A percentile compares a stretch with the other conserved stretches of the same genome.
phyloP scores from a whole-genome alignment of 2,797 vertebrate genomes.

The Brachyalestes nurse region DNA sequence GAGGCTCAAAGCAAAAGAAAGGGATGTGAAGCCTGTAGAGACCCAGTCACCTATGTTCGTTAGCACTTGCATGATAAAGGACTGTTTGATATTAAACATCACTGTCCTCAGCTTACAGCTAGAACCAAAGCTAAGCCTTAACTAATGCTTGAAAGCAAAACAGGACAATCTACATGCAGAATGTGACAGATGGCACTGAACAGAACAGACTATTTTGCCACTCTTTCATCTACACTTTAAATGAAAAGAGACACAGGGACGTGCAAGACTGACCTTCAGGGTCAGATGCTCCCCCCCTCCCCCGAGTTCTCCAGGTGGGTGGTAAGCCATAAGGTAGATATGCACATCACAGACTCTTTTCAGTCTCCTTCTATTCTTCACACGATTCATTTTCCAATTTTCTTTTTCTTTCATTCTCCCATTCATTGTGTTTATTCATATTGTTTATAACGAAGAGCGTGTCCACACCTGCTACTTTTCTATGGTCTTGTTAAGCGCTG shows the following conservation, averaged over 20 bases:
- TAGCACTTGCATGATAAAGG: too few relatives aligned
- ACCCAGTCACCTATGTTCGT: not conserved
- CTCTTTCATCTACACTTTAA: slow-evolving; percentile 35
- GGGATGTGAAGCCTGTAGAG: not conserved
- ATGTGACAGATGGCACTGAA: slow-evolving; percentile 25
- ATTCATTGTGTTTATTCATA: slow-evolving; percentile 48
- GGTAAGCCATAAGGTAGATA: not conserved
- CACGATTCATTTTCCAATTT: slow-evolving; percentile 17
- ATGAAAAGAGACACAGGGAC: not conserved
- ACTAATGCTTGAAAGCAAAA: slow-evolving; percentile 36
- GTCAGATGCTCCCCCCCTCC: not conserved
- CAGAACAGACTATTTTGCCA: slow-evolving; percentile 27
- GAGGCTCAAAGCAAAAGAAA: not conserved
- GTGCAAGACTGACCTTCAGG: not conserved
- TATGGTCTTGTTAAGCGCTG: slow-evolving; percentile 64
- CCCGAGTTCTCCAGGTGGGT: slow-evolving; percentile 13
- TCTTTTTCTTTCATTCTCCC: slow-evolving; percentile 43
- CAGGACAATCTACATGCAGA: slow-evolving; percentile 7
- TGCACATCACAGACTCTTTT: not conserved
- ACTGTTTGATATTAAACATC: not conserved
- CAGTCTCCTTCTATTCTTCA: slow-evolving; percentile 15
- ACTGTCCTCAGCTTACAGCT: not conserved
- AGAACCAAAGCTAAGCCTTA: not conserved
- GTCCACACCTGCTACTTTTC: slow-evolving; percentile 66
- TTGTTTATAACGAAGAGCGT: not conserved